Percentiles rank a stretch among this genome's conserved stretches.
Conservation (phyloP, 2,113 vertebrate genomes). For the Centropus unirufus region DNA sequence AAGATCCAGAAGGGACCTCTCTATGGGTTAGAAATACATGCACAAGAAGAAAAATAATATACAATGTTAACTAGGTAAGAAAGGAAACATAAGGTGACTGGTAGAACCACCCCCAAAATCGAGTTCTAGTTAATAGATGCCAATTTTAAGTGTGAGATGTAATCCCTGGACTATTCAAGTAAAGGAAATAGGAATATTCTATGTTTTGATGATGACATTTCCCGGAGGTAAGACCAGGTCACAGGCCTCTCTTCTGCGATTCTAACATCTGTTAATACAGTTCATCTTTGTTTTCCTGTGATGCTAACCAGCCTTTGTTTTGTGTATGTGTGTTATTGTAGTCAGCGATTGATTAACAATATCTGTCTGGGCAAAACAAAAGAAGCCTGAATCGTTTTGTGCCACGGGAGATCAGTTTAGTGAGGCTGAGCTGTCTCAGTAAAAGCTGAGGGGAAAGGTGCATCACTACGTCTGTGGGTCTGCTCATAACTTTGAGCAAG, state of each 20-base stretch:
- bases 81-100: not conserved
- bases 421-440: not conserved
- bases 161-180: not conserved
- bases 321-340: not conserved
- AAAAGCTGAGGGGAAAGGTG: not conserved
- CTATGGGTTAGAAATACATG: not conserved
- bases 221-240: not conserved
- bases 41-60: not conserved
- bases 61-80: not conserved
- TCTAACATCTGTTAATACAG: not conserved
- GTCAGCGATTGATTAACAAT: not conserved
- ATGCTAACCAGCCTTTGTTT: not conserved
- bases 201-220: not conserved
- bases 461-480: not conserved
- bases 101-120: not conserved
- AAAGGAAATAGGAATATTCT: not conserved
- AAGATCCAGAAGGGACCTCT: not conserved
- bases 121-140: not conserved
- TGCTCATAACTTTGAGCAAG: not conserved
- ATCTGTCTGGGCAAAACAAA: not conserved
- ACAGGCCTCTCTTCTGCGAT: not conserved
- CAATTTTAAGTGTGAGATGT: not conserved
- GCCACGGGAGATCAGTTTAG: not conserved
- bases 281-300: not conserved
- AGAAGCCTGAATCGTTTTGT: not conserved